A percentile compares a stretch with the other conserved stretches of the same genome.
phyloP scores from a whole-genome alignment of 2,797 vertebrate genomes.

The Artibeus jamaicensis region DNA sequence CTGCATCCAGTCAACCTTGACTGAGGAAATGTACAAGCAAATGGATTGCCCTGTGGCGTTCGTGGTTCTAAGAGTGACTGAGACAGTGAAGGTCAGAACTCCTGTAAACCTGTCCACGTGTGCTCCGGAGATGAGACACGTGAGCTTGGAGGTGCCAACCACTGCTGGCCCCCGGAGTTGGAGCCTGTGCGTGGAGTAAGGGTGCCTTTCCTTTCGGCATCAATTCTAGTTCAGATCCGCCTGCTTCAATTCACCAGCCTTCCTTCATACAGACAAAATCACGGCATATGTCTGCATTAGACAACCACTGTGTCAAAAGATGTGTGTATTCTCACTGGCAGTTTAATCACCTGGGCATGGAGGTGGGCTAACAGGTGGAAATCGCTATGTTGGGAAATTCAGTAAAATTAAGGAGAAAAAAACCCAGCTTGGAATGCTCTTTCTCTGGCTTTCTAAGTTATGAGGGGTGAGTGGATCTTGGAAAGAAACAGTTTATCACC shows the following conservation, averaged over 20 bases:
- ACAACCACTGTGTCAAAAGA: neutral
- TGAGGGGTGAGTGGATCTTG: conserved; percentile 21
- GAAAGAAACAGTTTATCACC: conserved; percentile 70
- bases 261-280: neutral
- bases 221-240: neutral
- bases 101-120: fast-evolving
- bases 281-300: fast-evolving
- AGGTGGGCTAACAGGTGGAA: no score
- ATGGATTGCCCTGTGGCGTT: fast-evolving
- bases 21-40: neutral
- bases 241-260: neutral
- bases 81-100: neutral
- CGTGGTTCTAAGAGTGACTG: neutral
- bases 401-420: neutral
- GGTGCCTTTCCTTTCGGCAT: neutral
- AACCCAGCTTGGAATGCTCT: neutral
- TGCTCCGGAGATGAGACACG: neutral
- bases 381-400: conserved; percentile 46
- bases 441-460: conserved; percentile 64
- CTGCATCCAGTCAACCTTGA: fast-evolving
- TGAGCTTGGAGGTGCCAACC: fast-evolving
- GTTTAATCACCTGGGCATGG: neutral
- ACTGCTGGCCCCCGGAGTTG: fast-evolving
- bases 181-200: fast-evolving
- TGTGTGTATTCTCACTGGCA: neutral